Percentiles rank a stretch among this genome's conserved stretches.
Evolutionary conservation across 1,140 invertebrate genomes (phyloP).

Genomic region (Orchestia grillus): DNA sequence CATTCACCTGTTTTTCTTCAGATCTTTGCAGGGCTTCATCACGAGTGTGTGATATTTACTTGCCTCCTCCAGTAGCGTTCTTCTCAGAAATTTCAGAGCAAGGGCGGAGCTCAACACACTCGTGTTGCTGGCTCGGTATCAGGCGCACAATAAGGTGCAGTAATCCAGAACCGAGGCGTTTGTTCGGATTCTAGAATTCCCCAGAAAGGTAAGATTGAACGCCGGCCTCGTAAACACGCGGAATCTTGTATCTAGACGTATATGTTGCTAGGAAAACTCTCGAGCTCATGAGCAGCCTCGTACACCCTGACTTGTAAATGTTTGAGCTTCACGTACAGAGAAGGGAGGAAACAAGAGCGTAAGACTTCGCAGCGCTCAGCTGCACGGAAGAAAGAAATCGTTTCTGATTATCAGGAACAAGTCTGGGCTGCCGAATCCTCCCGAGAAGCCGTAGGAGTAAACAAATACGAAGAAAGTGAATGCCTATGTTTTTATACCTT

Average conservation of each 20-base stretch:
- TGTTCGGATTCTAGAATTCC: not conserved
- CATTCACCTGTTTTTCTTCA: not conserved
- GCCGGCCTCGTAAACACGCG: not conserved
- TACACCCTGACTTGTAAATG: not conserved
- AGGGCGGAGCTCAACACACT: not conserved
- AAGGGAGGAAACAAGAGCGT: not conserved
- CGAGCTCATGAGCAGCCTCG: not conserved
- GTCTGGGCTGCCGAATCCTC: not conserved
- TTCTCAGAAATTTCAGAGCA: not conserved
- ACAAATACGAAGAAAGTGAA: not conserved
- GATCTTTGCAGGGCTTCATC: not conserved
- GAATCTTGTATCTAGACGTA: not conserved
- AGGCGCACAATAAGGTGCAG: not conserved
- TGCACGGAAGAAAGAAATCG: not conserved
- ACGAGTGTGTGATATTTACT: not conserved
- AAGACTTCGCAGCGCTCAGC: not conserved
- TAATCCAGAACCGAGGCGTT: not conserved
- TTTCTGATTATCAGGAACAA: not conserved
- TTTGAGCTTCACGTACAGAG: not conserved
- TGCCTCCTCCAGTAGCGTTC: not conserved
- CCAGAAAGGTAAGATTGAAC: not conserved
- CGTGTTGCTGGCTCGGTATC: not conserved
- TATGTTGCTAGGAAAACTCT: not conserved
- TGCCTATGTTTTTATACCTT: not conserved
- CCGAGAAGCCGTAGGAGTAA: not conserved